Conservation (phyloP, 23 tunicate species). For the Styela plicata region DNA sequence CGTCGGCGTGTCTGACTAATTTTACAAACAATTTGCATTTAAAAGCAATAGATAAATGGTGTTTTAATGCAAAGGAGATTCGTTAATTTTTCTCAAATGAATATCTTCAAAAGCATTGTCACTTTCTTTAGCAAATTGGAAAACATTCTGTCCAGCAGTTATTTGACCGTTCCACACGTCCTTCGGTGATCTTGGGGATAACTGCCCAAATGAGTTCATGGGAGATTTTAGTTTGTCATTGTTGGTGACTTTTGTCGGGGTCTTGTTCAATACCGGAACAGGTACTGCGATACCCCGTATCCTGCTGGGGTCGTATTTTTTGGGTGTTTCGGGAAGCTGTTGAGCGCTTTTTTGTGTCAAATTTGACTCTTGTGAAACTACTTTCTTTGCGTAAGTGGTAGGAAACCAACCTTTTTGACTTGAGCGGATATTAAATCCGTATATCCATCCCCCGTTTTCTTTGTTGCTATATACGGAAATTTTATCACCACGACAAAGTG, state of each 20-base stretch:
- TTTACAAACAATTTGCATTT: too few relatives aligned
- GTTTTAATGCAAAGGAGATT: background rate
- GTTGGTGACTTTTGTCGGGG: background rate
- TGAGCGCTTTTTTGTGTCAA: background rate
- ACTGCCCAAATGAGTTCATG: background rate
- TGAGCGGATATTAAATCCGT: conserved; percentile 30
- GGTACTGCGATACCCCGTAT: background rate
- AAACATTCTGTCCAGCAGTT: background rate
- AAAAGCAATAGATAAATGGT: too few relatives aligned
- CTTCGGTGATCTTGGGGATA: background rate
- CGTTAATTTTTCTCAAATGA: background rate
- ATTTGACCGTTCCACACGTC: background rate
- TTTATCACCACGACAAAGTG: conserved; percentile 7
- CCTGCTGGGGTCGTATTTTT: background rate
- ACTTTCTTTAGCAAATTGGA: background rate
- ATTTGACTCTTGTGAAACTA: background rate
- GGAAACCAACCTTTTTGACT: conserved; percentile 46
- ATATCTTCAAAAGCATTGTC: background rate
- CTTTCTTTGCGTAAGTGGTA: conserved; percentile 11
- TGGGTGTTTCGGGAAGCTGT: background rate
- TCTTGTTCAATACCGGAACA: background rate
- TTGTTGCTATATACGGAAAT: background rate
- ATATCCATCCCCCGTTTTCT: conserved; percentile 38
- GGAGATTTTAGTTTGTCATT: background rate
- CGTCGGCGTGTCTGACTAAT: too few relatives aligned